Evolutionary conservation across 37 sponge, comb jelly and placozoan genomes (phyloP).

Genomic region (Geodia barretti): DNA sequence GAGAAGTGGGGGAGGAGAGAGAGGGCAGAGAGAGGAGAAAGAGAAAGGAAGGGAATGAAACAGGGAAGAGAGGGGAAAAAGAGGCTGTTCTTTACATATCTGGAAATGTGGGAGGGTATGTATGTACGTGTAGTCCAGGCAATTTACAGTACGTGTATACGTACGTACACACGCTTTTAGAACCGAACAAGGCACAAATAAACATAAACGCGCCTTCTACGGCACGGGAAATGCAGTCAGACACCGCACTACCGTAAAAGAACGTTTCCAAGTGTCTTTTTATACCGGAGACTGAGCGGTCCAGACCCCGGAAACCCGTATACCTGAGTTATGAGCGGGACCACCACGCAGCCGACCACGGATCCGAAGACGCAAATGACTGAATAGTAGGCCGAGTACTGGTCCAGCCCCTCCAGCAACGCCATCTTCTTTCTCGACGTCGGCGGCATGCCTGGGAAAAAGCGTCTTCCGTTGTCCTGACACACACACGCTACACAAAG

Average conservation of each 20-base stretch:
- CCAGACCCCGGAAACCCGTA: background rate
- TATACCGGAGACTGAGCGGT: no score
- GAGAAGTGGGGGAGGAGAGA: background rate
- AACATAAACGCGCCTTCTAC: background rate
- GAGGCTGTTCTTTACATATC: no score
- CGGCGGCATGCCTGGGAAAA: no score
- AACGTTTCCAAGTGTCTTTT: background rate
- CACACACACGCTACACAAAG: no score
- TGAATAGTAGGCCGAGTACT: slow-evolving; percentile 76
- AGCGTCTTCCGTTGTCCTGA: no score
- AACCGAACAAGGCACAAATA: no score
- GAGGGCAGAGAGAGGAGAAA: background rate
- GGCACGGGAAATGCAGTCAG: background rate
- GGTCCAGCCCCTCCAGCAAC: background rate
- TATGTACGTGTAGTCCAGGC: background rate
- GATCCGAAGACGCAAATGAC: slow-evolving; percentile 92
- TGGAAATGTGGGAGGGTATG: background rate
- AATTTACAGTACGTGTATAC: no score
- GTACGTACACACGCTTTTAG: no score
- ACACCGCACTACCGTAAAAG: background rate
- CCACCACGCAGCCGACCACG: slow-evolving; percentile 87
- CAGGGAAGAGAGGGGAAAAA: no score
- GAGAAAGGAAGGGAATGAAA: no score
- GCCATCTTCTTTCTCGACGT: background rate
- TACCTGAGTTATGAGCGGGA: slow-evolving; percentile 88